phyloP scores from a whole-genome alignment of 2,888 invertebrate genomes.

The Thera obeliscata region DNA sequence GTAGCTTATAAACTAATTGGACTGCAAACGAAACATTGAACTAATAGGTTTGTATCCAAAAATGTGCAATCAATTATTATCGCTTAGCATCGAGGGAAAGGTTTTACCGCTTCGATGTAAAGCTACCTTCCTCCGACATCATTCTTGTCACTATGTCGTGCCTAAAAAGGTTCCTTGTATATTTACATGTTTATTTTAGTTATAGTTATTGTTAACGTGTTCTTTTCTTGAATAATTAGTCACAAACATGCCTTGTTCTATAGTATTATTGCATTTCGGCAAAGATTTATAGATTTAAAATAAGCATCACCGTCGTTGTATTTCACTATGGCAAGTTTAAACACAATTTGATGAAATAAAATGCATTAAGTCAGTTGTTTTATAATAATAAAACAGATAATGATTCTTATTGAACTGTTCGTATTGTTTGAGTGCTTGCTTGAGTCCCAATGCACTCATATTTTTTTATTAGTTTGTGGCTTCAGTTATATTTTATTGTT shows the following conservation, averaged over 20 bases:
- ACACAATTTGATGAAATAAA: neutral
- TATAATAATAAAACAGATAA: neutral
- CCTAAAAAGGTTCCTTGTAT: slow-evolving; percentile 47
- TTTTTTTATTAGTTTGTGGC: slow-evolving; percentile 27
- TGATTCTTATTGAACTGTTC: slow-evolving; percentile 2
- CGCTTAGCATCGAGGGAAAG: slow-evolving; percentile 9
- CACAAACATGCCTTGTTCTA: slow-evolving; percentile 43
- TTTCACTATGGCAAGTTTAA: neutral
- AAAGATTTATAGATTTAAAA: slow-evolving; percentile 6
- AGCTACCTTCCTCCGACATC: slow-evolving; percentile 6
- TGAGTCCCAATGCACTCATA: slow-evolving; percentile 22
- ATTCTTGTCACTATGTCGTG: slow-evolving; percentile 37
- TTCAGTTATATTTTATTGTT: slow-evolving; percentile 33
- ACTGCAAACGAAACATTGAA: slow-evolving; percentile 9
- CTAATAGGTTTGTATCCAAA: slow-evolving; percentile 4
- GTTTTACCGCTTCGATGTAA: neutral
- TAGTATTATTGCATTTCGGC: slow-evolving; percentile 37
- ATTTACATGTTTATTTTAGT: slow-evolving; percentile 40
- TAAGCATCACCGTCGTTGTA: neutral
- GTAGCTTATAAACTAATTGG: slow-evolving; percentile 14
- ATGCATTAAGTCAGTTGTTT: neutral
- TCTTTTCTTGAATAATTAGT: slow-evolving; percentile 38
- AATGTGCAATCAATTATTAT: slow-evolving; percentile 2
- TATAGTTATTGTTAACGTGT: slow-evolving; percentile 36
- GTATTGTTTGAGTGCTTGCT: neutral